A percentile compares a stretch with the other conserved stretches of the same genome.
phyloP scores from a whole-genome alignment of 2,888 invertebrate species.

The Drosophila merina region DNA sequence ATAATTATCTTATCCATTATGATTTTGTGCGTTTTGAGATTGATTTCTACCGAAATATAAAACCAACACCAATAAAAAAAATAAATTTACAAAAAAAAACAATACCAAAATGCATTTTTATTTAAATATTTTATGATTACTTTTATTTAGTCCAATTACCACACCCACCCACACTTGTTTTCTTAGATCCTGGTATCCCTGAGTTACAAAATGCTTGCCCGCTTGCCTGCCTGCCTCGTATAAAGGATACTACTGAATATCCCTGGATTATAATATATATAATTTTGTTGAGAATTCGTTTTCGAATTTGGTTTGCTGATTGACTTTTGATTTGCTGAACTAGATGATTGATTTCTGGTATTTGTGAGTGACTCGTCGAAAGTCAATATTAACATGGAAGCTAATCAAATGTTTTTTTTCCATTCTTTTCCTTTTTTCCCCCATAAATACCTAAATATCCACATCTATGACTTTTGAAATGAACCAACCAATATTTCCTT shows the following conservation, averaged over 20 bases:
- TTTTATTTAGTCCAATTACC: neutral
- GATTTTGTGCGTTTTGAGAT: constrained; percentile 75
- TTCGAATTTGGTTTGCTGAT: constrained; percentile 10
- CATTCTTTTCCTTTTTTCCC: constrained; percentile 74
- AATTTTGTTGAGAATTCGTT: neutral
- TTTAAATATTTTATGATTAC: constrained; percentile 26
- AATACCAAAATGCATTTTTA: constrained; percentile 64
- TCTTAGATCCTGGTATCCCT: constrained; percentile 26
- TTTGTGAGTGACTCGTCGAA: constrained; percentile 37
- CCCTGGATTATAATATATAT: neutral
- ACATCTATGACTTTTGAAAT: constrained; percentile 13
- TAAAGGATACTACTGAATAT: neutral
- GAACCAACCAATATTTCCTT: constrained; percentile 42
- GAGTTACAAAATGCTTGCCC: constrained; percentile 24
- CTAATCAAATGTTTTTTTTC: constrained; percentile 72
- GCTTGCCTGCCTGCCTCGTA: constrained; percentile 12
- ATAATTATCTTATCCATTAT: constrained; percentile 53
- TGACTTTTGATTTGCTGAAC: constrained; percentile 54
- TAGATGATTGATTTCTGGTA: constrained; percentile 35
- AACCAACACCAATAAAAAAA: constrained; percentile 52
- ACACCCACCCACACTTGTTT: constrained; percentile 10
- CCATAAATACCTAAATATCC: constrained; percentile 38
- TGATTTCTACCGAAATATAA: constrained; percentile 66
- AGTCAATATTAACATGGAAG: constrained; percentile 64
- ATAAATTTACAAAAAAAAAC: constrained; percentile 63